Percentiles rank a stretch among this genome's conserved stretches.
Conservation (phyloP, 2,888 invertebrate species). For the Strigamia crassipes region DNA sequence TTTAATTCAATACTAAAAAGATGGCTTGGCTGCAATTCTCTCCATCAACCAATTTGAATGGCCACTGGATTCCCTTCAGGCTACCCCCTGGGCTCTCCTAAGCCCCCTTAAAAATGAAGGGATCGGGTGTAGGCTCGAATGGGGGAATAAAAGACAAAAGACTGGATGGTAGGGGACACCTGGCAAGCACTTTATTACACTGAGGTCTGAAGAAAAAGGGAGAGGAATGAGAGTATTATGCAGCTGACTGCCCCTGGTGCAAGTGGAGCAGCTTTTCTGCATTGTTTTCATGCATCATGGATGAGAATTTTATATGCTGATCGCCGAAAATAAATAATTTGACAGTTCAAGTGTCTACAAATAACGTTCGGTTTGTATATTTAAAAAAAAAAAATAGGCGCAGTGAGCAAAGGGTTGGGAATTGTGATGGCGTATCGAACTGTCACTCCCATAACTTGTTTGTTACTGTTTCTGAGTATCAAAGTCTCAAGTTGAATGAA, state of each 20-base stretch:
- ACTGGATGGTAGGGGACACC: conserved; percentile 25
- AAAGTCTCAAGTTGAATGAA: conserved; percentile 4
- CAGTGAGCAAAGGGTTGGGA: neutral
- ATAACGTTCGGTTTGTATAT: neutral
- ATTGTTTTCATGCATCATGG: conserved; percentile 37
- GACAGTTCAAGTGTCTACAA: neutral
- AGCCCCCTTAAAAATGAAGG: conserved; percentile 25
- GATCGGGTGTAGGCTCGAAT: neutral
- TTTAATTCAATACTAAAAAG: conserved; percentile 20
- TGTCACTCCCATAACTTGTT: conserved; percentile 5
- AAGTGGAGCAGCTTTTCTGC: conserved; percentile 20
- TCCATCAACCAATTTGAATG: conserved; percentile 26
- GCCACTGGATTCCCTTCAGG: neutral
- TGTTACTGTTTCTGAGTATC: neutral
- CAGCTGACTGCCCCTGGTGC: conserved; percentile 30
- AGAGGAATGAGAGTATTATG: conserved; percentile 31
- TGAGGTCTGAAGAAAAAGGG: conserved; percentile 8
- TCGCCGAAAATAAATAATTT: neutral
- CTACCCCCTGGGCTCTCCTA: conserved; percentile 14
- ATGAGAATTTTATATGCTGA: conserved; percentile 31
- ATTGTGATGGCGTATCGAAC: neutral
- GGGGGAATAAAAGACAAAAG: conserved; percentile 31
- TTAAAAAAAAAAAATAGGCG: neutral
- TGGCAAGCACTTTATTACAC: conserved; percentile 31
- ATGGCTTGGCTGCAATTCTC: conserved; percentile 20